Base-by-base conservation (phyloP, 2,888 invertebrate species). In the Latheticus oryzae region DNA sequence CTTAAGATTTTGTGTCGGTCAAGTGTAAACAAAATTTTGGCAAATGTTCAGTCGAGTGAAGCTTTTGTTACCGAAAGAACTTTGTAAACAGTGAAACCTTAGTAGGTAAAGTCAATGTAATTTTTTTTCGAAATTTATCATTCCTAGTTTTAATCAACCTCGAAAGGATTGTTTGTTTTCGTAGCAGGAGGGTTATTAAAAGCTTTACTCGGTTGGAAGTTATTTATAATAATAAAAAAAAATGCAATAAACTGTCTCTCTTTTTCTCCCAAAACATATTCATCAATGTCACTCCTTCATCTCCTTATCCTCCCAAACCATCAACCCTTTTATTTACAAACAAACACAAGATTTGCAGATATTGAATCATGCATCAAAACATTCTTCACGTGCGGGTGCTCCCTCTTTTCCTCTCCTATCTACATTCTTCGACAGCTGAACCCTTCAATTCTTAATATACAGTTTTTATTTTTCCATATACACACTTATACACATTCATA, bases 111-210 rank as follows among this genome's bases (percentile, higher is more conserved):
- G 21, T 19, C 21, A 19, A 3, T 19, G 21, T 8, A 28, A 5
- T n/a, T 28, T 8, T 4, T 3, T 7, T 28, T 9, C n/a, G 5
- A 28, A 5, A n/a, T 28, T n/a, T n/a, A n/a, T 61, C 43, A 40
- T 33, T 53, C 60, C 54, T 55, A 61, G 54, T 59, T 60, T 58
- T 61, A 50, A 50, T 50, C 38, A 50, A 16, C 15, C 26, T 3
- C 17, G 17, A 28, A 24, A 11, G 35, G 50, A 2, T 50, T 38
- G 37, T 50, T 38, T 50, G 50, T 50, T 38, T 50, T 38, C 26
- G 2, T 37, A 37, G 8, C 38, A 8, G 50, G 50, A n/a, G 38
- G 26, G 47, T 47, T 47, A 47, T 47, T 47, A 35, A 24, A 12
- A 12, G 24, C 35, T 7, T 19, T 5, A 8, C 45, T 8, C 45